Evolutionary conservation across 2,797 vertebrate genomes (phyloP), one percentile per base, ranked within the genome.

Genomic region (Sebastes minor): DNA sequence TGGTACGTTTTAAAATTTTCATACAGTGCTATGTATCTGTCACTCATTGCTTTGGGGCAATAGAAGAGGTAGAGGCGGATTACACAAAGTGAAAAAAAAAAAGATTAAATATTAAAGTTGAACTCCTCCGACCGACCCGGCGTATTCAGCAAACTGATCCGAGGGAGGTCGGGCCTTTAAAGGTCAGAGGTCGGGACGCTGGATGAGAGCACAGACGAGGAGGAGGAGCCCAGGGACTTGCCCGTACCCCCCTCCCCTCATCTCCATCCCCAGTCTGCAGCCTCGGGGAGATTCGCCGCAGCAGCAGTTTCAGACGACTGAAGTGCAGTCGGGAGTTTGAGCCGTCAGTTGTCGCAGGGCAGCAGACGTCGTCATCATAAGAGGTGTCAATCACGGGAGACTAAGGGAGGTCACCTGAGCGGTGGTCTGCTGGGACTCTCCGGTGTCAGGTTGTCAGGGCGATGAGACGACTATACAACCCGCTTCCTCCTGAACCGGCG

Each of bases 91-190:
- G 70, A 57, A 71, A 63, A 38, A 32, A 73, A 84, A 49, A 88
- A 85, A 74, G 72, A 94, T 95, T 63, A 95, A 95, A 94, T 95
- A 94, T 96, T 95, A 88, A 95, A 93, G 84, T 90, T 67, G 57
- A 5, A 27, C 82, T 89, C 78, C 59, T 91, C 82, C 78, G 80
- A 86, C 80, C 63, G 86, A 86, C 88, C 78, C 66, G 23, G 65
- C 33, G 57, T 82, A 74, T 73, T 76, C 82, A 71, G 71, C 79
- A 64, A 77, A 83, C 78, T 13, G 78, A 90, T 88, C 55, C 8
- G 3, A 74, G 59, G 70, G 55, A 85, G 80, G 71, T 80, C 57
- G n/a, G 57, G 66, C 16, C 64, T 73, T 73, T 13, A 80, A 8
- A 83, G 89, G 86, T 89, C 87, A 81, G 33, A 87, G 91, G 88